These are phyloP conservation scores for Latrodectus elegans DNA, from an alignment of 2,888 invertebrate species.

Conservation along the genomic window DNA sequence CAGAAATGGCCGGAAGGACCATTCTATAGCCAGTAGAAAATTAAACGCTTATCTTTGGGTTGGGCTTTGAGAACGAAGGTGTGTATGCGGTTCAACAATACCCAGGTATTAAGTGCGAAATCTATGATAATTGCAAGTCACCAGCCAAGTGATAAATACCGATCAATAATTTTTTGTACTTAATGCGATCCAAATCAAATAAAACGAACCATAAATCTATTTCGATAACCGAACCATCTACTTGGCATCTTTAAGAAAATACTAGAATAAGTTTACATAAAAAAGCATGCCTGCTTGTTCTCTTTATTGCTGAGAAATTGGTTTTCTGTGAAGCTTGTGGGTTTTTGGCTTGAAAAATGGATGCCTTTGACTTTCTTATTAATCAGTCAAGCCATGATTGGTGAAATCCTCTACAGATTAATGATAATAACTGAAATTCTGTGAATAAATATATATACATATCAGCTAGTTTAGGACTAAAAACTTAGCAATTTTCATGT, in stretches of 20 bases:
- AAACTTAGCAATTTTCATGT: no score
- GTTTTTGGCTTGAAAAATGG: constrained; percentile 35
- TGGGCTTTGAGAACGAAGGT: constrained; percentile 38
- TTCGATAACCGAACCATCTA: neutral
- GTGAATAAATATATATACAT: no score
- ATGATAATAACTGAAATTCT: no score
- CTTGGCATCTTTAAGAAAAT: neutral
- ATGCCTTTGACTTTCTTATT: constrained; percentile 26
- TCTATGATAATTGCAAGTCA: constrained; percentile 44
- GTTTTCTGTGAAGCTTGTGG: constrained; percentile 16
- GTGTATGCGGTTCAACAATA: constrained; percentile 36
- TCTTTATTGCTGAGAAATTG: constrained; percentile 16
- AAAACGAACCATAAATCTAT: constrained; percentile 49
- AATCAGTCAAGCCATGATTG: neutral
- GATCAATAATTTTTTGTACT: neutral
- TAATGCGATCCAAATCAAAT: constrained; percentile 47
- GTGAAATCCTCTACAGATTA: no score
- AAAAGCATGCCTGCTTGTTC: neutral
- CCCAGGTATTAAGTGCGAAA: constrained; percentile 50
- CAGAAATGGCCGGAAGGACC: constrained; percentile 12
- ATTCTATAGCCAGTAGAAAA: neutral
- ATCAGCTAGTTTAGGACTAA: no score
- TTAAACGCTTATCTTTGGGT: constrained; percentile 33
- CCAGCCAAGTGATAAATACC: constrained; percentile 18
- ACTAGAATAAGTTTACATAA: neutral